A percentile compares a stretch with the other conserved stretches of the same genome.
phyloP scores from a whole-genome alignment of 2,888 invertebrate genomes.

The Megaustenia siamemsis region DNA sequence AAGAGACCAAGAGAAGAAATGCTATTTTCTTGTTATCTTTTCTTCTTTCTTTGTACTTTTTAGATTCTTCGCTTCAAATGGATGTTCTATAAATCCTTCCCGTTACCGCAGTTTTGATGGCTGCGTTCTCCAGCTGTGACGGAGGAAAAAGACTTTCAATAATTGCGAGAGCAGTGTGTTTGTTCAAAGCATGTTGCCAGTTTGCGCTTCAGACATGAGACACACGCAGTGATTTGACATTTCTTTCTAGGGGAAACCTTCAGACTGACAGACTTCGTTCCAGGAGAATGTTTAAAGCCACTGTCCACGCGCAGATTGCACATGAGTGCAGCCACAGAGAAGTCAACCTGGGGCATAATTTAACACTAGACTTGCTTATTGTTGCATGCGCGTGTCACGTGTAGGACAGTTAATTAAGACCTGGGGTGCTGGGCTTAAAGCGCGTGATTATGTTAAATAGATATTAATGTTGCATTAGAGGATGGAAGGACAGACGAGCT shows the following conservation, averaged over 20 bases:
- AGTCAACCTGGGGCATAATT: not conserved
- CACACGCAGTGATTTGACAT: not conserved
- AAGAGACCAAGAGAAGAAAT: not conserved
- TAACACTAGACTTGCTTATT: not conserved
- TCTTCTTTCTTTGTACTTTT: too few species aligned
- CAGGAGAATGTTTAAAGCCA: not conserved
- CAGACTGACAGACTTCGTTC: too few species aligned
- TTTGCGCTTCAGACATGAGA: not conserved
- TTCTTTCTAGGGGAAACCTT: not conserved
- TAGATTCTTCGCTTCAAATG: too few species aligned
- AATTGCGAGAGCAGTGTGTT: not conserved
- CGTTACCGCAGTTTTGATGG: too few species aligned
- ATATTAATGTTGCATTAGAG: too few species aligned
- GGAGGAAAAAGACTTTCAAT: not conserved
- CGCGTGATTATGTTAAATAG: not conserved
- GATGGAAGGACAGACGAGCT: too few species aligned
- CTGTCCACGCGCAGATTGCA: not conserved
- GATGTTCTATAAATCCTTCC: too few species aligned
- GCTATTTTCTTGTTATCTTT: not conserved
- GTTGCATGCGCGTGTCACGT: not conserved
- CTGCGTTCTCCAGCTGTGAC: not conserved
- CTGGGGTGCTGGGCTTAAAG: not conserved
- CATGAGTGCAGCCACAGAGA: not conserved
- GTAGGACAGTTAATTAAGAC: conserved; percentile 13
- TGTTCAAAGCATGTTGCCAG: not conserved